Conservation (phyloP, 2,888 invertebrate species). For the Cerastis rubricosa region DNA sequence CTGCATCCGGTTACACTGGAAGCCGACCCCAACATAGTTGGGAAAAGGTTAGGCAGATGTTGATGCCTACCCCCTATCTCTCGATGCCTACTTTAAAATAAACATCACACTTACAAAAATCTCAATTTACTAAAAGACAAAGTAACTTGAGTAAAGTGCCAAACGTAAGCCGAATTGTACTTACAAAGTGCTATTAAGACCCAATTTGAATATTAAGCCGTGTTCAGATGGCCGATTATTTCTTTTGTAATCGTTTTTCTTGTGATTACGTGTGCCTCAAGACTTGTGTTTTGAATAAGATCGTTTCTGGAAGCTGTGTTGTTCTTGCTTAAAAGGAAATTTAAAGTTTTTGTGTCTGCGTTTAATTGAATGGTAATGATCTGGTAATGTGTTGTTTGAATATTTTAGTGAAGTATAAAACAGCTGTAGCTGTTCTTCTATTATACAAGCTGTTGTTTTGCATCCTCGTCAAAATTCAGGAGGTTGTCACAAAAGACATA, state of each 20-base stretch:
- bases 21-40: too few species aligned
- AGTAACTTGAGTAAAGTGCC: slow-evolving; percentile 3
- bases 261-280: slow-evolving; percentile 1
- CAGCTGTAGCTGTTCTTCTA: neutral
- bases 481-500: too few species aligned
- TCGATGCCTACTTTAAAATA: slow-evolving; percentile 11
- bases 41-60: too few species aligned
- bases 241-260: slow-evolving; percentile 13
- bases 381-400: neutral
- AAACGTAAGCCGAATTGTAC: slow-evolving; percentile 27
- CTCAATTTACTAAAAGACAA: neutral
- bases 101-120: slow-evolving; percentile 1
- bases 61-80: too few species aligned
- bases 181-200: slow-evolving; percentile 23
- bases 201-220: slow-evolving; percentile 46
- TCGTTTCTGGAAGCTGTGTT: neutral
- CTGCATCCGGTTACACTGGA: too few species aligned
- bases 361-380: neutral
- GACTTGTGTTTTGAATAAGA: slow-evolving; percentile 5
- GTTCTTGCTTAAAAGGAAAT: neutral
- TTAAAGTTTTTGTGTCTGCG: neutral
- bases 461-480: too few species aligned
- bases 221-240: slow-evolving; percentile 20
- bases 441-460: too few species aligned
- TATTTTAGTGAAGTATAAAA: neutral